Percentiles rank a stretch among this genome's conserved stretches.
Conservation (phyloP, 1,140 invertebrate genomes). For the Pogonomyrmex barbatus region DNA sequence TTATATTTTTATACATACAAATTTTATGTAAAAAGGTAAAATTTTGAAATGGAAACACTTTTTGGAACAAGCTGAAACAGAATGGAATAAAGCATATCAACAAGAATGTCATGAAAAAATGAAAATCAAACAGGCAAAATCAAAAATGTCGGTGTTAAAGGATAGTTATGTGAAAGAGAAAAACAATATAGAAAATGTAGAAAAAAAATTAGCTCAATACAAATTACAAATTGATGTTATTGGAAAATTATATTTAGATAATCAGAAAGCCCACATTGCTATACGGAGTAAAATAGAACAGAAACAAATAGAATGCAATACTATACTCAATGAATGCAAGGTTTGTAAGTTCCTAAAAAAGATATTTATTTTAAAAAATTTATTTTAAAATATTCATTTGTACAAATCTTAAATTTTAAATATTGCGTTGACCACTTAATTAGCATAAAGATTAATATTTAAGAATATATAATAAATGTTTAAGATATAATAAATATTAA, state of each 20-base stretch:
- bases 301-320: slow-evolving; percentile 94
- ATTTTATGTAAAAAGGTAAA: slow-evolving; percentile 88
- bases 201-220: slow-evolving; percentile 87
- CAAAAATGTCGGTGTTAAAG: slow-evolving; percentile 86
- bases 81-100: slow-evolving; percentile 92
- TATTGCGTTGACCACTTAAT: not conserved
- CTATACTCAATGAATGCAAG: slow-evolving; percentile 95
- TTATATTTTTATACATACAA: slow-evolving; percentile 24
- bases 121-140: slow-evolving; percentile 93
- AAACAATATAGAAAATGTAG: not conserved
- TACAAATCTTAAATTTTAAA: slow-evolving; percentile 18
- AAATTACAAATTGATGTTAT: slow-evolving; percentile 92
- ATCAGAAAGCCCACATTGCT: slow-evolving; percentile 93
- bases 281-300: slow-evolving; percentile 94
- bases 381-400: not conserved
- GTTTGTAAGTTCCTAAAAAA: slow-evolving; percentile 74
- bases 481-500: not conserved
- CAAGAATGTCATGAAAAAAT: slow-evolving; percentile 92
- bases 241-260: slow-evolving; percentile 93
- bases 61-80: slow-evolving; percentile 94
- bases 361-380: not conserved
- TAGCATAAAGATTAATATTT: not conserved
- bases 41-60: slow-evolving; percentile 94
- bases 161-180: not conserved
- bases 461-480: too few relatives aligned